Percentiles rank a stretch among this genome's conserved stretches.
These are phyloP conservation scores for Spodoptera frugiperda DNA, from an alignment of 1,140 invertebrate genomes.

Conservation along the genomic window DNA sequence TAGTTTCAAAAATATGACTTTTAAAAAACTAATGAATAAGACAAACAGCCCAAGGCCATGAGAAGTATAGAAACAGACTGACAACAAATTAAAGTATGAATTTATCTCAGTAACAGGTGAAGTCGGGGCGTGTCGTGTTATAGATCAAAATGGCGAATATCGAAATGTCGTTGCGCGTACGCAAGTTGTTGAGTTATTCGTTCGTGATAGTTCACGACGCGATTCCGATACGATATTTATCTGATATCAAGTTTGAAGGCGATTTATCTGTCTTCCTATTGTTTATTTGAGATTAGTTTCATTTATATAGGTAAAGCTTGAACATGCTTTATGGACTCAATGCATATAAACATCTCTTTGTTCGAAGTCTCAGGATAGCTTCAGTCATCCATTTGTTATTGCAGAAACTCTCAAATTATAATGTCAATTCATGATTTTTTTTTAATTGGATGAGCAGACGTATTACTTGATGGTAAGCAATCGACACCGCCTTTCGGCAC, in stretches of 20 bases:
- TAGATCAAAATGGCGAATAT: conserved; percentile 46
- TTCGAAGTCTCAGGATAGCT: no score
- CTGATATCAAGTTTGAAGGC: conserved; percentile 24
- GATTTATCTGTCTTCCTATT: conserved; percentile 44
- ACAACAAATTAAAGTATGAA: conserved; percentile 27
- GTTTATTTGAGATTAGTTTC: conserved; percentile 32
- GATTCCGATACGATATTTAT: conserved; percentile 47
- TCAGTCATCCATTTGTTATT: no score
- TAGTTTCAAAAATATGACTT: neutral
- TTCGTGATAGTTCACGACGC: conserved; percentile 45
- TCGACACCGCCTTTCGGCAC: no score
- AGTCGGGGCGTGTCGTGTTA: conserved; percentile 36
- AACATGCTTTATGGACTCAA: neutral
- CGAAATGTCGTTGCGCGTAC: conserved; percentile 45
- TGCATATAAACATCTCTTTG: neutral
- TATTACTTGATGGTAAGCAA: no score
- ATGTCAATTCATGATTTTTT: no score
- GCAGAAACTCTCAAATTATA: no score
- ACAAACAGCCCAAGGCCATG: neutral
- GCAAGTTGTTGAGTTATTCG: conserved; percentile 39
- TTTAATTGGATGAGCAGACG: no score
- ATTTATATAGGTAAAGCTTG: conserved; percentile 12
- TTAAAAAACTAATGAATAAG: neutral
- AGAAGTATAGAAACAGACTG: neutral
- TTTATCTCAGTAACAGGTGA: conserved; percentile 40